These are phyloP conservation scores for Pogoniulus pusillus DNA, from an alignment of 2,797 vertebrate species.

Conservation along the genomic window DNA sequence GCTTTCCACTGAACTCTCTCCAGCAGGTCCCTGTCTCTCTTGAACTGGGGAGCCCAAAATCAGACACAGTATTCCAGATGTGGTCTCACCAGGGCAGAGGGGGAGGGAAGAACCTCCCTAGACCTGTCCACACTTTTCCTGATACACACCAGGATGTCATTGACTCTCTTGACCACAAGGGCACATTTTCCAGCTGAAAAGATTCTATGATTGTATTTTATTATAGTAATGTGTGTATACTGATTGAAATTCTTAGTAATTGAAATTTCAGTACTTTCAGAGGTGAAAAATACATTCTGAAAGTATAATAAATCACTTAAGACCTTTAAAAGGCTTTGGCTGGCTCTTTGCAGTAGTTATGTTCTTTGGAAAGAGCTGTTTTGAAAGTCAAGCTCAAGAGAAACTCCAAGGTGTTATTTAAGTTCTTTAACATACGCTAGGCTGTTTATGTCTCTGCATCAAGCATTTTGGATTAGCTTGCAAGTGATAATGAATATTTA, in stretches of 20 bases:
- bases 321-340: neutral
- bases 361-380: neutral
- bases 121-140: too few relatives aligned
- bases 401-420: neutral
- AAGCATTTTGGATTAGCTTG: neutral
- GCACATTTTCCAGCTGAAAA: too few relatives aligned
- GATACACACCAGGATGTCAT: too few relatives aligned
- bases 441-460: neutral
- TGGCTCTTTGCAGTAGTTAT: neutral
- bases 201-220: neutral
- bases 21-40: too few relatives aligned
- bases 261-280: neutral
- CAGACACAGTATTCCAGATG: too few relatives aligned
- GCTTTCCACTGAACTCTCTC: too few relatives aligned
- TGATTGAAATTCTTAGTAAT: neutral
- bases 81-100: too few relatives aligned
- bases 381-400: neutral
- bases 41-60: too few relatives aligned
- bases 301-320: neutral
- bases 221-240: neutral
- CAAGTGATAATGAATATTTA: neutral
- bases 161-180: too few relatives aligned
- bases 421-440: neutral
- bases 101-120: too few relatives aligned
- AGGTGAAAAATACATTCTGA: neutral